These are phyloP conservation scores for Stenodera caucasica DNA, from an alignment of 2,888 invertebrate genomes.

Conservation along the genomic window DNA sequence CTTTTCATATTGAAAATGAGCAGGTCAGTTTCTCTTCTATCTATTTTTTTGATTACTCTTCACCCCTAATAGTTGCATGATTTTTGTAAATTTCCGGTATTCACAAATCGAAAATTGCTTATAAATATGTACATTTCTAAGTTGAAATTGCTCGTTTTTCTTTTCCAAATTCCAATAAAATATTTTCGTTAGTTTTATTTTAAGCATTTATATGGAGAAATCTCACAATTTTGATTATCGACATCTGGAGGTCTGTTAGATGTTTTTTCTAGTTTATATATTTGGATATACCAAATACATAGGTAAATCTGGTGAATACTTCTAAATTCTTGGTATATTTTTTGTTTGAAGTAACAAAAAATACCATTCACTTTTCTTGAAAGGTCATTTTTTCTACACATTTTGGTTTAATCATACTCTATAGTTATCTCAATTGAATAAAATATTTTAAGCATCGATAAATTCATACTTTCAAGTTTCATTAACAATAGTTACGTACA, in stretches of 20 bases:
- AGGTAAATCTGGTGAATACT: background rate
- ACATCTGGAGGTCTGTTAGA: conserved; percentile 2
- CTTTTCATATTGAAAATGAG: conserved; percentile 68
- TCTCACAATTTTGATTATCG: background rate
- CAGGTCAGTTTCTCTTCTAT: conserved; percentile 40
- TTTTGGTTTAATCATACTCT: too few relatives aligned
- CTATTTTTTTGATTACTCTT: background rate
- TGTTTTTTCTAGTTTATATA: conserved; percentile 1
- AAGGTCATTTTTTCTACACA: background rate
- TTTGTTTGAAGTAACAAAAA: background rate
- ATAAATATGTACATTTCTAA: background rate
- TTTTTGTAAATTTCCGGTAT: conserved; percentile 1
- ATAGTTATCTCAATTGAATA: too few relatives aligned
- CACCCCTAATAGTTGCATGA: background rate
- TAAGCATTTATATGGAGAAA: background rate
- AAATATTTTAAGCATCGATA: too few relatives aligned
- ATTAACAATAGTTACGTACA: too few relatives aligned
- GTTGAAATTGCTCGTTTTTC: too few relatives aligned
- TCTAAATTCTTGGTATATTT: background rate
- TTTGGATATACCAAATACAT: background rate
- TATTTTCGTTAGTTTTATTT: background rate
- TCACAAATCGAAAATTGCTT: background rate
- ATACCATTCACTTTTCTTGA: background rate
- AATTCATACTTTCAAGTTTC: too few relatives aligned
- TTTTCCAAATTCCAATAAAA: background rate